Base-by-base conservation (phyloP, 2,797 vertebrate species). In the Apogon talboti region DNA sequence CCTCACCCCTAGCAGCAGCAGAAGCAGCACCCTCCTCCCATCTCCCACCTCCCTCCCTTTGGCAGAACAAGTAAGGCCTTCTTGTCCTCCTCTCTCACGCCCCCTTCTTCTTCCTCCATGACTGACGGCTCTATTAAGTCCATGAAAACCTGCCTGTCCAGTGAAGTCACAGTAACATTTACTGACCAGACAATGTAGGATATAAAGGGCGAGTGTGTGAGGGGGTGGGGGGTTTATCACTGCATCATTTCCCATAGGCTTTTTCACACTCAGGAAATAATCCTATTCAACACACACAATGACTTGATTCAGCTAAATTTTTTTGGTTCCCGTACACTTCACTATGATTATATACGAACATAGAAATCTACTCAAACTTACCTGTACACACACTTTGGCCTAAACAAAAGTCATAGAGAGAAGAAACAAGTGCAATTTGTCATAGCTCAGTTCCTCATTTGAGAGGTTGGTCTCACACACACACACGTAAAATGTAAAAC, bases 21-120 rank as follows among this genome's bases (percentile, higher is more conserved):
- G 30, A 6, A 3, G 30, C 54, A 15, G 21, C 52, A 10, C 67
- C 55, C 67, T 30, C 44, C 37, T 19, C 46, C 66, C 57, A n/a
- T n/a, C n/a, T n/a, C n/a, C n/a, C n/a, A n/a, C n/a, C n/a, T n/a
- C n/a, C n/a, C 60, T 28, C 37, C 58, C 60, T 8, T 0, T 45
- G 42, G 65, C 47, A 47, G 66, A 79, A 87, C 89, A 92, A 91
- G 81, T 42, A 81, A 60, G 47, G 51, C 83, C 75, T 89, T 89
- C 81, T 86, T 40, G 6, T 33, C 8, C 30, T 33, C 85, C 74
- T 83, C 70, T 6, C 21, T 7, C 45, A 12, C 4, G 0, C 61
- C 57, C 21, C 54, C 33, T 33, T 33, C 7, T 16, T 28, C 60
- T 40, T 44, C 66, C 52, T 62, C 59, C 49, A 7, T 74, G 79